phyloP scores from a whole-genome alignment of 2,888 invertebrate species.

The Steinernema hermaphroditum region DNA sequence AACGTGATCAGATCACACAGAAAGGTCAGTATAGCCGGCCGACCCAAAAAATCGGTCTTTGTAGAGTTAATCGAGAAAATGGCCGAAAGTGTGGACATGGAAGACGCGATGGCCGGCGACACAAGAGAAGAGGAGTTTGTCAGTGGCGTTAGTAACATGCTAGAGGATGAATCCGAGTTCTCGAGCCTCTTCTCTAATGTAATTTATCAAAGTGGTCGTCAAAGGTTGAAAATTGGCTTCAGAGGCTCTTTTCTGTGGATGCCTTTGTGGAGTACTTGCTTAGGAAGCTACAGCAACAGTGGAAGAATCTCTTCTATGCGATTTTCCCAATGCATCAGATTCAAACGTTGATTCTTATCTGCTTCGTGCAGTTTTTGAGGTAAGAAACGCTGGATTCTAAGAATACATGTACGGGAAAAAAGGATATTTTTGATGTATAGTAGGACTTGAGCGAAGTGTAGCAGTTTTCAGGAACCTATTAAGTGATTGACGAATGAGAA shows the following conservation, averaged over 20 bases:
- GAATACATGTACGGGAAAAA: too few species aligned
- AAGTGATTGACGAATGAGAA: too few species aligned
- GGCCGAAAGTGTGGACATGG: conserved; percentile 37
- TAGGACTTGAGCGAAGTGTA: too few species aligned
- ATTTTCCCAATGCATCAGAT: conserved; percentile 60
- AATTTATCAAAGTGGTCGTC: neutral
- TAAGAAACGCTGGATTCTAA: conserved; percentile 24
- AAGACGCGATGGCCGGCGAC: conserved; percentile 27
- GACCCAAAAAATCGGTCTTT: neutral
- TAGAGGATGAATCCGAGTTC: conserved; percentile 30
- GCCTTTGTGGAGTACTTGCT: conserved; percentile 54
- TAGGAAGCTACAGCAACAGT: conserved; percentile 55
- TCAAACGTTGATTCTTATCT: conserved; percentile 57
- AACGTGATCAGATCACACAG: conserved; percentile 33
- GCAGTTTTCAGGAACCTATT: too few species aligned
- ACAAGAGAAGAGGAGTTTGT: conserved; percentile 37
- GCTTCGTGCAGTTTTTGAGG: conserved; percentile 59
- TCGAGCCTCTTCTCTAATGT: conserved; percentile 25
- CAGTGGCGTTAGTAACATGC: conserved; percentile 33
- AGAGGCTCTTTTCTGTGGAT: conserved; percentile 42
- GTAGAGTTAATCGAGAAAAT: conserved; percentile 38
- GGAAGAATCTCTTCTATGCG: conserved; percentile 51
- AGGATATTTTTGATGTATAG: too few species aligned
- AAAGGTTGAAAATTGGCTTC: neutral
- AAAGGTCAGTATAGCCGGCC: conserved; percentile 28